These are phyloP conservation scores for Drosophila willistoni DNA, from an alignment of 1,140 invertebrate species.

Conservation along the genomic window DNA sequence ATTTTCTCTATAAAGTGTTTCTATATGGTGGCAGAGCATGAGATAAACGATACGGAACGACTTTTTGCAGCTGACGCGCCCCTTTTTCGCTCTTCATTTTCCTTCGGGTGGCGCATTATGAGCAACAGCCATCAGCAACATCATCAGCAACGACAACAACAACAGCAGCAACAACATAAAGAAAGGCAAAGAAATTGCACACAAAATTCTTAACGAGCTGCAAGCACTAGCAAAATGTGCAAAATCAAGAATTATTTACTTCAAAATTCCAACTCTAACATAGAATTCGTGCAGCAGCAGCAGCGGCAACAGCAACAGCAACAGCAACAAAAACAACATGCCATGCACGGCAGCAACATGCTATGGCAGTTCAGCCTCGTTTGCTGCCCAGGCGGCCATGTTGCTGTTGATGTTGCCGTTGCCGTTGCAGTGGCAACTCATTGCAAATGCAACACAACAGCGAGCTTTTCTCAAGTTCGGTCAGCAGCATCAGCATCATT, in stretches of 20 bases:
- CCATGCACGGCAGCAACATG: slow-evolving; percentile 68
- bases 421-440: slow-evolving; percentile 61
- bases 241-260: slow-evolving; percentile 77
- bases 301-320: slow-evolving; percentile 40
- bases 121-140: slow-evolving; percentile 55
- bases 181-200: slow-evolving; percentile 56
- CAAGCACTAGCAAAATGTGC: slow-evolving; percentile 68
- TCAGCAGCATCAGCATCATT: slow-evolving; percentile 73
- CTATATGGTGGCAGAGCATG: slow-evolving; percentile 25
- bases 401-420: slow-evolving; percentile 73
- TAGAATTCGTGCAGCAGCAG: slow-evolving; percentile 73
- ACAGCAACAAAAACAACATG: slow-evolving; percentile 26
- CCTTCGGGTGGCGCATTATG: slow-evolving; percentile 60
- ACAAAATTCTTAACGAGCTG: slow-evolving; percentile 79
- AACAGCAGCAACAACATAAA: slow-evolving; percentile 27
- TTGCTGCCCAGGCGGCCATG: slow-evolving; percentile 80
- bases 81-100: slow-evolving; percentile 37
- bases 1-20: slow-evolving; percentile 30
- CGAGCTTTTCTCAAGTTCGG: slow-evolving; percentile 68
- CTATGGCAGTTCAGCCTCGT: slow-evolving; percentile 80
- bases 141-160: slow-evolving; percentile 41
- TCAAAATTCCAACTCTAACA: slow-evolving; percentile 78
- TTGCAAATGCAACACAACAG: slow-evolving; percentile 77
- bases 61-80: slow-evolving; percentile 64
- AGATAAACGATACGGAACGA: slow-evolving; percentile 82